phyloP scores from a whole-genome alignment of 2,797 vertebrate species.

The Calcarius lapponicus region DNA sequence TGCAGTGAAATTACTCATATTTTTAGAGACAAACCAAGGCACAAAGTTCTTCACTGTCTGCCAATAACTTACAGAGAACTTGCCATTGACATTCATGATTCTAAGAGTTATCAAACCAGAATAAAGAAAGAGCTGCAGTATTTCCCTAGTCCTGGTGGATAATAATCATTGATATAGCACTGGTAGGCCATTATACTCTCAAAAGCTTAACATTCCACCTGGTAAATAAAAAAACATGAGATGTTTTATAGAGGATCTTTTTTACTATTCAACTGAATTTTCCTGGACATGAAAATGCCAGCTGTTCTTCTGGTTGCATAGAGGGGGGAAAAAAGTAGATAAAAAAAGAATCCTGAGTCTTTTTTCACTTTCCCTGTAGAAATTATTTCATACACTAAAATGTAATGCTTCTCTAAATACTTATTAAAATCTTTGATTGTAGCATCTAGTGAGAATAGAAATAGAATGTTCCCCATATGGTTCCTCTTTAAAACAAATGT shows the following conservation, averaged over 20 bases:
- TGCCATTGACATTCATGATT: background rate
- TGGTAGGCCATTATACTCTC: background rate
- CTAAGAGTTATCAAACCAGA: background rate
- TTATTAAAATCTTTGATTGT: background rate
- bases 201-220: background rate
- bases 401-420: background rate
- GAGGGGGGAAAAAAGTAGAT: background rate
- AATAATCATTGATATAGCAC: background rate
- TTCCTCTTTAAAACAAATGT: background rate
- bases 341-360: background rate
- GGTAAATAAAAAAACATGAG: background rate
- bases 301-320: background rate
- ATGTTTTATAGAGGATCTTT: background rate
- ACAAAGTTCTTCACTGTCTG: background rate
- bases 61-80: background rate
- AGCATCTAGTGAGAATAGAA: background rate
- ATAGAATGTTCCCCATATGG: background rate
- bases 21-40: background rate
- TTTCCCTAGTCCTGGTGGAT: background rate
- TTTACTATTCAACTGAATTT: background rate
- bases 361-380: background rate
- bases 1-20: background rate
- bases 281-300: background rate
- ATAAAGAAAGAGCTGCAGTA: background rate
- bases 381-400: background rate